Evolutionary conservation across 2,113 vertebrate species (phyloP), one percentile per base, ranked within the genome.

Genomic region (Hypomesus transpacificus): DNA sequence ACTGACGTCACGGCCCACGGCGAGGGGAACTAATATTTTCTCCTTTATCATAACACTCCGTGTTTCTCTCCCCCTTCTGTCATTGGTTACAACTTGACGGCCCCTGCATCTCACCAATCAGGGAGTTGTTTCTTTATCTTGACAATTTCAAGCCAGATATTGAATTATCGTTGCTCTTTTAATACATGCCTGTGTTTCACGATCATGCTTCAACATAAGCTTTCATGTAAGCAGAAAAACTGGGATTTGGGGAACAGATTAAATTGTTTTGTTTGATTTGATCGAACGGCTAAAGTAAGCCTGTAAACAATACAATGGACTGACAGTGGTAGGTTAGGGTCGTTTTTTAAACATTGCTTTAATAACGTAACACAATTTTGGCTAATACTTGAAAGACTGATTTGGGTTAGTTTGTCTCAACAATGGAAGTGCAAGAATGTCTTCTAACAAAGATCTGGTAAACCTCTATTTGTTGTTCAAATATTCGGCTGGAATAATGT

Each of bases 1-100:
- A 89, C 87, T 97, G 95, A 98, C 96, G 96, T 98, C 96, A 98
- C 91, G 80, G 89, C 89, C 91, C 79, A 91, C 85, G 76, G 90
- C 90, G 81, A 84, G 89, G 85, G 75, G 75, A 89, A 89, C 85
- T 88, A 86, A 90, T 89, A 87, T 90, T 90, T 90, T 88, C 86
- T 89, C 87, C 87, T 87, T 91, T 90, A 91, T 94, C 91, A 90
- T 92, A 92, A 92, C 88, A 91, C 90, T 87, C 89, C 85, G 26
- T 28, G 14, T 18, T 6, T 5, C 53, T 18, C 53, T 18, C 53
- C 75, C 69, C 80, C 46, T 66, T 54, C 86, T 78, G 82, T 86
- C 77, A 97, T 97, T 97, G 96, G 96, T 75, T 87, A 59, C 84
- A 73, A 50, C 54, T 78, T 87, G 93, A 94, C 91, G 88, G 79